phyloP scores from a whole-genome alignment of 2,113 vertebrate species.

The Danionella cerebrum region DNA sequence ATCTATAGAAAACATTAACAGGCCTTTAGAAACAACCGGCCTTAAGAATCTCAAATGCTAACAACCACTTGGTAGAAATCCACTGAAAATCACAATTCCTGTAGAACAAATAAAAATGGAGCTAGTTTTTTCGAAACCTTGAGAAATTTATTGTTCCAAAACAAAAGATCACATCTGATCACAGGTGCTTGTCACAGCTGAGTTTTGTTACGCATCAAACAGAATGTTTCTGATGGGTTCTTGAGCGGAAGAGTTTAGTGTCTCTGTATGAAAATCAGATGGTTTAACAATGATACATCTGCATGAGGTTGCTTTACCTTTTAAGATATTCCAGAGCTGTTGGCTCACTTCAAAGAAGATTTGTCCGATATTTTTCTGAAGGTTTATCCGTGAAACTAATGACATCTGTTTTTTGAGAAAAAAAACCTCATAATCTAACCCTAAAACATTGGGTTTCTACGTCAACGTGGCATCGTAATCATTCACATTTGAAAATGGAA shows the following conservation, averaged over 20 bases:
- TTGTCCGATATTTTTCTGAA: slow-evolving; percentile 33
- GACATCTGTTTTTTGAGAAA: slow-evolving; percentile 21
- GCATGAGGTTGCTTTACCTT: slow-evolving; percentile 21
- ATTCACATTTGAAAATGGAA: too few species aligned
- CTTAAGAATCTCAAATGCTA: too few species aligned
- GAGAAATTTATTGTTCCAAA: not conserved
- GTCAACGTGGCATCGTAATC: too few species aligned
- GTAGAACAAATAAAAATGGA: not conserved
- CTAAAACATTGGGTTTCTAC: too few species aligned
- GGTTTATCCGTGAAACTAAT: slow-evolving; percentile 10
- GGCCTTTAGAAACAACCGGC: too few species aligned
- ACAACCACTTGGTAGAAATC: too few species aligned
- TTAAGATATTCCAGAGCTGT: slow-evolving; percentile 22
- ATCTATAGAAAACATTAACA: too few species aligned
- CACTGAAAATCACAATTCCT: not conserved
- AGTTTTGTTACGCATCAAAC: not conserved
- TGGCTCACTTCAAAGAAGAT: slow-evolving; percentile 24
- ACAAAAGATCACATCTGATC: not conserved
- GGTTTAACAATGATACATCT: not conserved
- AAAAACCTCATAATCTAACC: not conserved
- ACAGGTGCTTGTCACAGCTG: not conserved
- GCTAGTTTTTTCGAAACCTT: not conserved
- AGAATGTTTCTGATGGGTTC: not conserved
- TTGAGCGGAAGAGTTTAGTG: not conserved
- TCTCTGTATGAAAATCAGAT: slow-evolving; percentile 5